Evolutionary conservation across 1,140 invertebrate species (phyloP), one percentile per base, ranked within the genome.

Genomic region (Ceratosolen fusciceps): DNA sequence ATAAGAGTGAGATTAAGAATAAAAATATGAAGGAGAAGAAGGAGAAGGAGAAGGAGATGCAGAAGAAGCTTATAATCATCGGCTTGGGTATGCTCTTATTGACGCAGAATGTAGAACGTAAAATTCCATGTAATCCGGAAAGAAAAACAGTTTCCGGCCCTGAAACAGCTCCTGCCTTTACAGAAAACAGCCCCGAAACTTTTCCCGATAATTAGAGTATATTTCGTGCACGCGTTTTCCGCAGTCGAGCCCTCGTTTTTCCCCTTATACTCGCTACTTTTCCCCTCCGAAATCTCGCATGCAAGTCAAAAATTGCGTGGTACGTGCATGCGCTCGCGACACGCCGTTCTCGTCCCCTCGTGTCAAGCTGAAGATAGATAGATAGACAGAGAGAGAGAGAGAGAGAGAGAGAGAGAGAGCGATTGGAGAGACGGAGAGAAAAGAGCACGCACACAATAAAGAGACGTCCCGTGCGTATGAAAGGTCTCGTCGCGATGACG

Each of bases 221-320:
- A 37, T 37, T 16, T 62, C 12, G 10, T 3, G 49, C 34, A 16
- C 37, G 60, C 34, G 31, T 37, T 65, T 65, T 65, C 31, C 60
- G 7, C 1, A 65, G 60, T 31, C 21, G 19, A 4, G 19, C 29
- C 24, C 12, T 52, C 14, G 5, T 9, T 24, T 26, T 21, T 1
- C 24, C 43, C 29, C 47, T 19, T 21, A 52, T 8, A 16, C 49
- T 52, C 49, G 49, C 19, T 52, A 9, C 49, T 52, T 68, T 14
- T 26, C 67, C 67, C 43, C 68, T 8, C 5, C 26, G 12, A 29
- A 49, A 21, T 52, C 43, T 21, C 26, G 19, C 68, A 49, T 52
- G 43, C 68, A 31, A 43, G 39, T 71, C 43, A 49, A 73, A 73
- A 74, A 74, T 74, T 74, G 73, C 56, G 56, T 74, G 19, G 73